A percentile compares a stretch with the other conserved stretches of the same genome.
These are phyloP conservation scores for Cisticola juncidis DNA, from an alignment of 2,113 vertebrate species.

Conservation along the genomic window DNA sequence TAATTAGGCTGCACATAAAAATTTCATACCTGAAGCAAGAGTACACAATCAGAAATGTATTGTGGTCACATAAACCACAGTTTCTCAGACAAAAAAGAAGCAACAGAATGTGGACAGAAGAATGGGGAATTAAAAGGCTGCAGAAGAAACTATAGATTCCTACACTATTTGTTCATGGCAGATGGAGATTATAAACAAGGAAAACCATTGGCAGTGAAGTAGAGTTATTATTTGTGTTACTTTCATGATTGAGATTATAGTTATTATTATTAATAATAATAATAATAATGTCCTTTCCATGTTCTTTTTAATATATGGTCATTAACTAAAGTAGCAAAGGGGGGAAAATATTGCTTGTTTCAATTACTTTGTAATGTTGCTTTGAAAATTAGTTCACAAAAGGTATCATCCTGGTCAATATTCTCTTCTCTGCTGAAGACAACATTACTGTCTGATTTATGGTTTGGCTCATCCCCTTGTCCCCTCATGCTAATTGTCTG, in stretches of 20 bases:
- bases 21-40: background rate
- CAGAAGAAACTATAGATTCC: background rate
- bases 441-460: slow-evolving; percentile 67
- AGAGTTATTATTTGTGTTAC: background rate
- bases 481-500: slow-evolving; percentile 48
- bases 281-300: background rate
- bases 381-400: slow-evolving; percentile 69
- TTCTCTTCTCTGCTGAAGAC: slow-evolving; percentile 52
- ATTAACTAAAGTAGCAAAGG: background rate
- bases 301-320: background rate
- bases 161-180: background rate
- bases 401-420: slow-evolving; percentile 62
- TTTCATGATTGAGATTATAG: background rate
- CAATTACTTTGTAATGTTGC: slow-evolving; percentile 44
- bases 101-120: background rate
- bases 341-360: background rate
- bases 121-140: background rate
- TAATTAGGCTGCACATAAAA: background rate
- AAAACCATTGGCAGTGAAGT: background rate
- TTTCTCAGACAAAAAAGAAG: background rate
- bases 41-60: background rate
- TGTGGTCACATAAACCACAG: background rate
- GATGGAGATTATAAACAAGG: slow-evolving; percentile 3
- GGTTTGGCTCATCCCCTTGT: slow-evolving; percentile 58
- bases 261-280: background rate